phyloP scores from a whole-genome alignment of 2,113 vertebrate genomes.

The Poeciliopsis retropinna region DNA sequence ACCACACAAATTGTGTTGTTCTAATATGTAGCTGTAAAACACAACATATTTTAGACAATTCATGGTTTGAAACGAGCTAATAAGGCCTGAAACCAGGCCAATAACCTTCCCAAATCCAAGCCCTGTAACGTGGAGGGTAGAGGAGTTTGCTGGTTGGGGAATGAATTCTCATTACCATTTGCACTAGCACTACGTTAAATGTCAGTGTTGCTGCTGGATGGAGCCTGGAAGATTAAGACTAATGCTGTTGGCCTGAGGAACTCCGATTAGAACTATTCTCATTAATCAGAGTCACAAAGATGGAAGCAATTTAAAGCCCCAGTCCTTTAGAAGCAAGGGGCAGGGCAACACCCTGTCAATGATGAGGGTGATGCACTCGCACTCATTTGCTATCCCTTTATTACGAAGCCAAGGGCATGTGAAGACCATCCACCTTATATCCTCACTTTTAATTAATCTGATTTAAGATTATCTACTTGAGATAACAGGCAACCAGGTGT shows the following conservation, averaged over 20 bases:
- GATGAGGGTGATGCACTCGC: conserved; percentile 53
- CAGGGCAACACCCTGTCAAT: conserved; percentile 76
- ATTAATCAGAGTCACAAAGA: conserved; percentile 80
- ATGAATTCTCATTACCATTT: conserved; percentile 79
- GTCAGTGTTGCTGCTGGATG: conserved; percentile 76
- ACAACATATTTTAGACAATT: conserved; percentile 69
- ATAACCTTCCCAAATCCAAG: conserved; percentile 67
- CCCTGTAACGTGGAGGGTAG: conserved; percentile 47
- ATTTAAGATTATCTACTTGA: conserved; percentile 46
- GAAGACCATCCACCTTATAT: conserved; percentile 66
- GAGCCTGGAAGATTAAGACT: conserved; percentile 80
- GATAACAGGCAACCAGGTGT: conserved; percentile 13
- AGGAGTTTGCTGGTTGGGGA: conserved; percentile 61
- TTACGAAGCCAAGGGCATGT: conserved; percentile 72
- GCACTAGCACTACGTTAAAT: conserved; percentile 81
- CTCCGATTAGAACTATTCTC: conserved; percentile 81
- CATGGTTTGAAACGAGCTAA: conserved; percentile 74
- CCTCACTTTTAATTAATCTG: conserved; percentile 57
- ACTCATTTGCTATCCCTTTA: conserved; percentile 71
- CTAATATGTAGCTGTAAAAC: conserved; percentile 63
- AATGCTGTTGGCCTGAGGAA: conserved; percentile 81
- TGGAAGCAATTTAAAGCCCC: conserved; percentile 79
- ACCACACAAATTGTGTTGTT: conserved; percentile 50
- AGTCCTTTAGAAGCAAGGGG: conserved; percentile 72
- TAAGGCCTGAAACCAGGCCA: conserved; percentile 71